Evolutionary conservation across 2,888 invertebrate genomes (phyloP).

Genomic region (Petrolisthes manimaculis): DNA sequence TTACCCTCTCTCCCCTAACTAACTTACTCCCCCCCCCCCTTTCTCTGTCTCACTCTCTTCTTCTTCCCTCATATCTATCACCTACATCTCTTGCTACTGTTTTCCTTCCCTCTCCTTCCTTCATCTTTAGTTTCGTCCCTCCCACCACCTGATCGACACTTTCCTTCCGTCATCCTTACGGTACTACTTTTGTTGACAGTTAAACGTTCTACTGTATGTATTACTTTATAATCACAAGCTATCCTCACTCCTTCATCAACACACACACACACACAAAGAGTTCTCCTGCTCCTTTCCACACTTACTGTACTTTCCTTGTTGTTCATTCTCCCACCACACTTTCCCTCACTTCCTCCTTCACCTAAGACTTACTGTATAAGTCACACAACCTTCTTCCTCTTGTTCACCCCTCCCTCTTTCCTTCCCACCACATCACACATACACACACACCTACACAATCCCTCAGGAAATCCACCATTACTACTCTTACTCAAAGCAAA

Average conservation of each 20-base stretch:
- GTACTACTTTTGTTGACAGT: no score
- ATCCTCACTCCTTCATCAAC: not conserved
- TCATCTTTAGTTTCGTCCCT: not conserved
- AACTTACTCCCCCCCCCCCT: not conserved
- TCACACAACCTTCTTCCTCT: not conserved
- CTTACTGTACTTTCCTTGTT: not conserved
- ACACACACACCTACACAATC: constrained; percentile 21
- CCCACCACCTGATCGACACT: not conserved
- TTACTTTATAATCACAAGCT: no score
- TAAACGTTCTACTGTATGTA: no score
- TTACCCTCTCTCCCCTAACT: no score
- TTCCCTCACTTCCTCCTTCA: no score
- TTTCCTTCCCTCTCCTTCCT: not conserved
- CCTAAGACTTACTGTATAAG: no score
- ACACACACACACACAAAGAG: not conserved
- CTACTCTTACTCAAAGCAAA: no score
- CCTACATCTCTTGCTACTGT: no score
- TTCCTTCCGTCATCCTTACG: not conserved
- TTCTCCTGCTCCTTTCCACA: not conserved
- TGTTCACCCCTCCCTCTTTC: not conserved
- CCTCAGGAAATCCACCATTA: no score
- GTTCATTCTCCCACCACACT: no score
- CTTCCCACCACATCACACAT: not conserved
- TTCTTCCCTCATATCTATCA: not conserved
- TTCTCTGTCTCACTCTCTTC: constrained; percentile 15